Base-by-base conservation (phyloP, 2,888 invertebrate genomes). In the Parapristionchus giblindavisi region DNA sequence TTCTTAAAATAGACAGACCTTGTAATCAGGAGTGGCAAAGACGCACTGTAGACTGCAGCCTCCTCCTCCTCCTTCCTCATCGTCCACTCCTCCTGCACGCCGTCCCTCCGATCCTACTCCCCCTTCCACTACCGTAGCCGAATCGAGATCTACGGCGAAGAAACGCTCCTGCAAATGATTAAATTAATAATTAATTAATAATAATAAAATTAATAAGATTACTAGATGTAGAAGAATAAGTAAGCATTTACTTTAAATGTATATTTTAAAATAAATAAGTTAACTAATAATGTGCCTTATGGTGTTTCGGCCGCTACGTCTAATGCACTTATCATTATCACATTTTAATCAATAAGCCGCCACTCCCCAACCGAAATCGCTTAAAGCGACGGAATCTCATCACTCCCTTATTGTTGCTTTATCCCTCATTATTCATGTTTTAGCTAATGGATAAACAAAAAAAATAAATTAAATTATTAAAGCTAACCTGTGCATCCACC, bases 11-110 rank as follows among this genome's bases (percentile, higher is more conserved):
- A 17, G n/a, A 61, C 36, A 8, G 58, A 81, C 90, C 83, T 90
- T 90, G 83, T 89, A 90, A 80, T 89, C 89, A 71, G 89, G 89
- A 2, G 89, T 89, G 58, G 89, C 88, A 82, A 90, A 90, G 3
- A 89, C 88, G 27, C 52, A 54, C 43, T 70, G 70, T 24, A 90
- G 79, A 77, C 89, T 87, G 3, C 88, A 86, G 36, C 78, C 78
- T 11, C 43, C 63, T 3, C 40, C 40, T 3, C 77, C 78, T 2
- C 72, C 72, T n/a, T 87, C 85, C 21, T 85, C 84, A n/a, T n/a
- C n/a, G n/a, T n/a, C n/a, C n/a, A n/a, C n/a, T n/a, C n/a, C n/a
- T n/a, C n/a, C n/a, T n/a, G n/a, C n/a, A n/a, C n/a, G n/a, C n/a
- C n/a, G n/a, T n/a, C n/a, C 56, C 24, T 56, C 17, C 24, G 56